A percentile compares a stretch with the other conserved stretches of the same genome.
phyloP scores from a whole-genome alignment of 35 echinoderm and acorn worm species.

The Lytechinus variegatus region DNA sequence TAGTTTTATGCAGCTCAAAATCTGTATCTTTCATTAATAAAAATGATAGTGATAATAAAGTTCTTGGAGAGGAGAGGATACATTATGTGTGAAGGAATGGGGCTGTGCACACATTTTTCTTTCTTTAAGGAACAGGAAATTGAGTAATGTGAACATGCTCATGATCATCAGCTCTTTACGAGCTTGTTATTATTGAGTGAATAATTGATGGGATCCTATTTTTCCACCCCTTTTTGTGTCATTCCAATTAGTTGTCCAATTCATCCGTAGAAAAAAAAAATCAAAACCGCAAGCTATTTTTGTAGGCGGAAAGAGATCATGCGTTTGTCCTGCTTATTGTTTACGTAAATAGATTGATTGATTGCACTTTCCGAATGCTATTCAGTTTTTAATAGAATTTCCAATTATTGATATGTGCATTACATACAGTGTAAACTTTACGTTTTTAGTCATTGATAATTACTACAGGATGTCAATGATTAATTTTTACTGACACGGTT shows the following conservation, averaged over 20 bases:
- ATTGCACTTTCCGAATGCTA: background rate
- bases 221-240: background rate
- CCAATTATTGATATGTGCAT: background rate
- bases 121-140: background rate
- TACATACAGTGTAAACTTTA: no score
- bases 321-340: background rate
- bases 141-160: background rate
- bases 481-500: no score
- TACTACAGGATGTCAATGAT: no score
- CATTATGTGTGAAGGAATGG: no score
- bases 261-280: background rate
- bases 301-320: background rate
- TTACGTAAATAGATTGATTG: background rate
- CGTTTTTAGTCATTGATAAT: no score
- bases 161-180: background rate
- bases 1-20: no score
- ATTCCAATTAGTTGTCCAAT: background rate
- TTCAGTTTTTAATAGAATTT: background rate
- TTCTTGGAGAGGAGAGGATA: no score
- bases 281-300: background rate
- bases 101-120: background rate
- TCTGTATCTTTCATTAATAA: no score
- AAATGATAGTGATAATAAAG: no score
- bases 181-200: background rate
- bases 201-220: background rate